A percentile compares a stretch with the other conserved stretches of the same genome.
These are phyloP conservation scores for Nymphalis urticae DNA, from an alignment of 2,888 invertebrate species.

Conservation along the genomic window DNA sequence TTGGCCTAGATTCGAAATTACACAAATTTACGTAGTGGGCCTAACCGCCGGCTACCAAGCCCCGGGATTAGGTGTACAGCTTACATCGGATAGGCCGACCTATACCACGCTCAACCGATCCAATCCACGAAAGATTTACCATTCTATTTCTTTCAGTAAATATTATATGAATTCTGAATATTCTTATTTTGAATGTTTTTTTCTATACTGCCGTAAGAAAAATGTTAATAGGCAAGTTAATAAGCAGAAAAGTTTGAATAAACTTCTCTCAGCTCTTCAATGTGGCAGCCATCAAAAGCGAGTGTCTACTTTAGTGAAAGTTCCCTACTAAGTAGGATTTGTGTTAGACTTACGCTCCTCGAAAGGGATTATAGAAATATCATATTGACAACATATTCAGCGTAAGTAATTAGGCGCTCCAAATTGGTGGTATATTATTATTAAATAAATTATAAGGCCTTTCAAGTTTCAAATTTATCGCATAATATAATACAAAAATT, in stretches of 20 bases:
- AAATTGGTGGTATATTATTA: slow-evolving; percentile 17
- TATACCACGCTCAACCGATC: slow-evolving; percentile 69
- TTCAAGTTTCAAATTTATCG: neutral
- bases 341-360: slow-evolving; percentile 70
- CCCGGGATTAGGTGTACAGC: slow-evolving; percentile 72
- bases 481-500: neutral
- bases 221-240: slow-evolving; percentile 75
- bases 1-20: slow-evolving; percentile 81
- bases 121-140: slow-evolving; percentile 51
- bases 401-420: slow-evolving; percentile 32
- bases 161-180: slow-evolving; percentile 44
- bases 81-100: slow-evolving; percentile 64
- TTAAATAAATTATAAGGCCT: slow-evolving; percentile 1
- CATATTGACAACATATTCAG: slow-evolving; percentile 62
- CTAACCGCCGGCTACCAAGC: slow-evolving; percentile 67
- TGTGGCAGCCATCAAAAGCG: slow-evolving; percentile 73
- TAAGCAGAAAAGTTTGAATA: slow-evolving; percentile 77
- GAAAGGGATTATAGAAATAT: slow-evolving; percentile 70
- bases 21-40: slow-evolving; percentile 79
- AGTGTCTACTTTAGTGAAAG: slow-evolving; percentile 76
- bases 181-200: slow-evolving; percentile 41
- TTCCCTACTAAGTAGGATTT: slow-evolving; percentile 78
- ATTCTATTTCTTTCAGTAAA: slow-evolving; percentile 52
- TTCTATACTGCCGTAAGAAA: slow-evolving; percentile 56
- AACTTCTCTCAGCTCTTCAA: slow-evolving; percentile 73